These are phyloP conservation scores for Helarctos malayanus DNA, from an alignment of 2,797 vertebrate genomes.

Conservation along the genomic window DNA sequence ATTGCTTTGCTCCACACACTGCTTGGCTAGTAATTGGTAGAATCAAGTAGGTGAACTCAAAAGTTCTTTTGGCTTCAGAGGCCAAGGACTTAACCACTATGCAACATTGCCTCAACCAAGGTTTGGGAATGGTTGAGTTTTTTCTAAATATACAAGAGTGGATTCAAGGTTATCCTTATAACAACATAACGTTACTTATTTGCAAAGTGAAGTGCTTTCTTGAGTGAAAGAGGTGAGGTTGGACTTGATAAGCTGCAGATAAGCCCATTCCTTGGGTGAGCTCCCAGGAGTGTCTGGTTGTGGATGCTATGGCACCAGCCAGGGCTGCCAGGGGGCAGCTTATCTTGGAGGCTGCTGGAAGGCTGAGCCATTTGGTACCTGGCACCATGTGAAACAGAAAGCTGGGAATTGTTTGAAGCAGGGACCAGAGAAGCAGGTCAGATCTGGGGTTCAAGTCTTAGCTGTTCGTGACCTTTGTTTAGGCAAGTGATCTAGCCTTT, in stretches of 20 bases:
- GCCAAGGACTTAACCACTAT: background rate
- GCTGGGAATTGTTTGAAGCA: background rate
- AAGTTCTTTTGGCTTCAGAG: conserved; percentile 26
- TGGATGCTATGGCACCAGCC: too few species aligned
- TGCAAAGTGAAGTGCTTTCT: conserved; percentile 39
- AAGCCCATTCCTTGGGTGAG: background rate
- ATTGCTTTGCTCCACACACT: background rate
- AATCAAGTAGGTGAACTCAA: background rate
- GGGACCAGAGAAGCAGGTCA: background rate
- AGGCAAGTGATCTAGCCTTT: background rate
- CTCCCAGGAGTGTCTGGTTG: too few species aligned
- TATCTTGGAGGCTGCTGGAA: background rate
- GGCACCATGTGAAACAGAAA: background rate
- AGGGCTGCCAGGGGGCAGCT: background rate
- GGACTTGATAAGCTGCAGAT: background rate
- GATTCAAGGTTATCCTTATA: conserved; percentile 21
- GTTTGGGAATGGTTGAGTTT: background rate
- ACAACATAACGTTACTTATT: conserved; percentile 4
- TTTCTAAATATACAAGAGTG: background rate
- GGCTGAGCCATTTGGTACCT: background rate
- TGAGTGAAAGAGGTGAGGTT: background rate
- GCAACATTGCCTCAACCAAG: background rate
- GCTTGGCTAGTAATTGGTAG: background rate
- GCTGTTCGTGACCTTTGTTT: background rate
- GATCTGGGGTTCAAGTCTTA: background rate